Conservation (phyloP, 2,888 invertebrate species). For the Nezara viridula region DNA sequence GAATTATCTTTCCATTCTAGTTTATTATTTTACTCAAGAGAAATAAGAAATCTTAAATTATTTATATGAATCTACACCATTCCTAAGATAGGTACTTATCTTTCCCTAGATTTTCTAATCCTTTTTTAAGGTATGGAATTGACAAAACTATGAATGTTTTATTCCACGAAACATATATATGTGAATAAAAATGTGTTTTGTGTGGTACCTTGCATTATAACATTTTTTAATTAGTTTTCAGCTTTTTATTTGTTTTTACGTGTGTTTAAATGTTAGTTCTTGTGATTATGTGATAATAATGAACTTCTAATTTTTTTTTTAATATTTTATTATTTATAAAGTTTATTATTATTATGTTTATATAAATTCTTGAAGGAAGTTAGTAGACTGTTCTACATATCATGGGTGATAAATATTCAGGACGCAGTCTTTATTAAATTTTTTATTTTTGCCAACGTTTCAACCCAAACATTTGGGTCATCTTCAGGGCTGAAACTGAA, state of each 20-base stretch:
- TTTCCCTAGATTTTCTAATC: background rate
- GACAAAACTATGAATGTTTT: background rate
- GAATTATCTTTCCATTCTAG: too few relatives aligned
- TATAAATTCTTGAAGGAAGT: too few relatives aligned
- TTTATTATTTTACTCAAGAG: background rate
- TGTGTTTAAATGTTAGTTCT: constrained; percentile 60
- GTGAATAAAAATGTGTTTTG: constrained; percentile 22
- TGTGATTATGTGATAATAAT: constrained; percentile 60
- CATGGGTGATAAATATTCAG: too few relatives aligned
- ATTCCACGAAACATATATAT: background rate
- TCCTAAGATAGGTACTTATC: background rate
- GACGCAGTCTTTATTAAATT: too few relatives aligned
- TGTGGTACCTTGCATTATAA: constrained; percentile 36
- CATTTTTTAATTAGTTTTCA: constrained; percentile 35
- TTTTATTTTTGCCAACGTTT: too few relatives aligned
- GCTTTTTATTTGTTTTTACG: constrained; percentile 50
- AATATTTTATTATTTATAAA: constrained; percentile 50
- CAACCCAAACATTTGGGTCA: too few relatives aligned
- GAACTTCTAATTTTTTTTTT: constrained; percentile 45
- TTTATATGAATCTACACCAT: background rate
- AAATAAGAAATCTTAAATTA: background rate
- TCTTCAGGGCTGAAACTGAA: too few relatives aligned
- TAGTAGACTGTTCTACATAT: too few relatives aligned
- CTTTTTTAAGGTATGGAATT: background rate
- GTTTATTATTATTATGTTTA: background rate